phyloP scores from a whole-genome alignment of 2,797 vertebrate genomes.

The Gallirallus australis region DNA sequence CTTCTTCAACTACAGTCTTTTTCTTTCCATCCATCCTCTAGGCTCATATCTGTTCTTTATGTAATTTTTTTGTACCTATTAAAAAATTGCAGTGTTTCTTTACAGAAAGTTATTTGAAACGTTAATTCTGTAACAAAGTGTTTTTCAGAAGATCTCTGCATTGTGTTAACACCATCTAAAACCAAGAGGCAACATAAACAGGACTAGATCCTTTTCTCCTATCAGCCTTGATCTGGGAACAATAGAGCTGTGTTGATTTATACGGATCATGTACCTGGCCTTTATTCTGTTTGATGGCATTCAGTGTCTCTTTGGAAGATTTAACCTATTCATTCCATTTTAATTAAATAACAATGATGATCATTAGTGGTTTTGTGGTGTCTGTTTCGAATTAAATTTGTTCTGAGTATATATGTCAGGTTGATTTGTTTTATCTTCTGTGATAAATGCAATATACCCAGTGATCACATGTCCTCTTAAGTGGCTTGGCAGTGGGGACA shows the following conservation, averaged over 20 bases:
- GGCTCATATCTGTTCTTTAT: neutral
- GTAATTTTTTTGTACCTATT: neutral
- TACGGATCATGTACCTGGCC: neutral
- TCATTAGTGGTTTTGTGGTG: neutral
- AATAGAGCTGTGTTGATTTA: neutral
- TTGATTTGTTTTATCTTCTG: neutral
- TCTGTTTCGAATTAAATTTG: constrained; percentile 42
- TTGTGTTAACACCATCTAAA: neutral
- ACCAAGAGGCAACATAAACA: neutral
- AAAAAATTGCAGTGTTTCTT: neutral
- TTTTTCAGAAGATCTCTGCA: neutral
- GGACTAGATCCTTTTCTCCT: neutral
- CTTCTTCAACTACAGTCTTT: neutral
- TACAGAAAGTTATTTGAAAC: neutral
- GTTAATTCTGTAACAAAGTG: neutral
- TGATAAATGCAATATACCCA: neutral
- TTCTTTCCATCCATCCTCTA: neutral
- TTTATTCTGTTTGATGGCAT: constrained; percentile 15
- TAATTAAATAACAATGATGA: constrained; percentile 25
- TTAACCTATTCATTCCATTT: constrained; percentile 12
- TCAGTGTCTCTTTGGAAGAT: neutral
- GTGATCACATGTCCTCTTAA: neutral
- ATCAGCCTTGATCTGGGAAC: neutral
- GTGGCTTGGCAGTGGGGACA: neutral
- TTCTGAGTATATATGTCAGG: neutral